Percentiles rank a stretch among this genome's conserved stretches.
phyloP scores from a whole-genome alignment of 37 sponge, comb jelly and placozoan genomes.

The Ianthella basta region DNA sequence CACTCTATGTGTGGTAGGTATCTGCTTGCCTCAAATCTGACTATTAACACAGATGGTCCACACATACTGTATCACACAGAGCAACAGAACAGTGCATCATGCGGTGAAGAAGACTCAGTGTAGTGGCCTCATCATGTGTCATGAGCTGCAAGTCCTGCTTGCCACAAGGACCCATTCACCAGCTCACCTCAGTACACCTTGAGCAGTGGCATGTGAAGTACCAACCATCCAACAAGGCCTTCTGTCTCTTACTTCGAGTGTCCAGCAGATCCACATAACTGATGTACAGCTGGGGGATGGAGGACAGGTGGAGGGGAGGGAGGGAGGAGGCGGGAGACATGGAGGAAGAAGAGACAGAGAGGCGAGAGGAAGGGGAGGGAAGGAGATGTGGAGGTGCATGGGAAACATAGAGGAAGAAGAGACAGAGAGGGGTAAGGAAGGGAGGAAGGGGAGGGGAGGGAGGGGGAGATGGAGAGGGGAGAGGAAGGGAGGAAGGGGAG shows the following conservation, averaged over 20 bases:
- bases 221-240: conserved; percentile 38
- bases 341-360: too few species aligned
- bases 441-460: neutral
- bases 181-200: conserved; percentile 41
- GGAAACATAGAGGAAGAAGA: neutral
- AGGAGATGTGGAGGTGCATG: neutral
- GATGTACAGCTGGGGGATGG: conserved; percentile 44
- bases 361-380: neutral
- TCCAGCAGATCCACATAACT: conserved; percentile 74
- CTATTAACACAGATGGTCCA: too few species aligned
- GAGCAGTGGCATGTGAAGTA: conserved; percentile 56
- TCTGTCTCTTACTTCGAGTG: conserved; percentile 23
- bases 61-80: too few species aligned
- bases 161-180: neutral
- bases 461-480: too few species aligned
- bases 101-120: too few species aligned
- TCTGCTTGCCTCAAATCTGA: too few species aligned
- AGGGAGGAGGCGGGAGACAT: neutral
- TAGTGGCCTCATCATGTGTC: too few species aligned
- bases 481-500: too few species aligned
- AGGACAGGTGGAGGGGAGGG: neutral
- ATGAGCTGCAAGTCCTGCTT: too few species aligned
- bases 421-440: neutral
- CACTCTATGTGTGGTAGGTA: too few species aligned
- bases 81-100: too few species aligned